Base-by-base conservation (phyloP, 1,140 invertebrate genomes). In the Oryctes rhinoceros region DNA sequence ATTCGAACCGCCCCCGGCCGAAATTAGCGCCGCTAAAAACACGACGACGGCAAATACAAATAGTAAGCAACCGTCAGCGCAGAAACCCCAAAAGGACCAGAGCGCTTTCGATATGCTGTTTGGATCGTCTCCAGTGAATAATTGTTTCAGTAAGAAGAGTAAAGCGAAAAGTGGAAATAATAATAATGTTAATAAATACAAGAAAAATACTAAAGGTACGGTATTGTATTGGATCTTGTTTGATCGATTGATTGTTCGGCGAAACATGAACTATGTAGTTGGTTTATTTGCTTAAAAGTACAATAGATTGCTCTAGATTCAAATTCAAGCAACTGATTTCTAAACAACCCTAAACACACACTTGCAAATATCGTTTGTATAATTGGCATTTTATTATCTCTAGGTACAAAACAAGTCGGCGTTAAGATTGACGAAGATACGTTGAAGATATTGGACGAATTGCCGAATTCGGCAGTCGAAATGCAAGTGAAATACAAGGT, bases 401-500 rank as follows among this genome's bases (percentile, higher is more conserved):
- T 78, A 91, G 90, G 89, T 49, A 91, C 90, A 47, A 92, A 91
- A 87, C 91, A 93, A 84, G 90, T 93, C 83, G 92, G 91, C 18
- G 91, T 94, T 10, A 92, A 92, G 81, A 89, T 93, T 83, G 94
- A 95, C 82, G 94, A 94, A 84, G 94, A 94, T 84, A 93, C 93
- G 85, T 88, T 94, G 37, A 94, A 94, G 87, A 94, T 95, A 82
- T 89, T 95, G 81, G 96, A 97, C 85, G 96, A 98, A 86, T 89
- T 97, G 84, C 96, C 96, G 24, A 96, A 93, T 89, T 97, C 97
- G 74, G 97, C 97, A 4, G 96, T 97, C 18, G 97, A 98, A 89
- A 94, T 98, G 91, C 94, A 96, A 89, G 96, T 97, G 79, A 98
- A 98, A 91, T 96, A 97, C 90, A 98, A 97, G 92, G 96, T 98